Conservation (phyloP, 2,888 invertebrate species). For the Criorhina ranunculi region DNA sequence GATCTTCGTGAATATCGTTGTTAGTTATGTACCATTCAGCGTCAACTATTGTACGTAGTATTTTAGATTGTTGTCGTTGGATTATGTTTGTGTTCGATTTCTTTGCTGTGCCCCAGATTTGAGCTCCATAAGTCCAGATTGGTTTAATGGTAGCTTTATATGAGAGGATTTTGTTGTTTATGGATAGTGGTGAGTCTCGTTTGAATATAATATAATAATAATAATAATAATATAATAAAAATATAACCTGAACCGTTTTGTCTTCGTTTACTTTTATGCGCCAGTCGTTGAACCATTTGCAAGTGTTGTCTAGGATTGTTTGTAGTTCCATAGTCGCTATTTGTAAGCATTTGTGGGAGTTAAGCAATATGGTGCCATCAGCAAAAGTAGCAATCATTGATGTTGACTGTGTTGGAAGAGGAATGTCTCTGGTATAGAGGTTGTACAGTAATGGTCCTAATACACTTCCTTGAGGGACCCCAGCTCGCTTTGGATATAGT, state of each 20-base stretch:
- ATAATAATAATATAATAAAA: too few species aligned
- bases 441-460: slow-evolving; percentile 14
- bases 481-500: not conserved
- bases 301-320: slow-evolving; percentile 17
- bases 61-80: slow-evolving; percentile 5
- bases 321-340: slow-evolving; percentile 11
- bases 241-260: not conserved
- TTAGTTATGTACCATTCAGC: not conserved
- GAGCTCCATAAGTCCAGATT: slow-evolving; percentile 5
- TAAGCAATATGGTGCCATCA: slow-evolving; percentile 9
- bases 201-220: too few species aligned
- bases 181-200: too few species aligned
- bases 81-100: not conserved
- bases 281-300: not conserved
- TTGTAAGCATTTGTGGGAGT: slow-evolving; percentile 10
- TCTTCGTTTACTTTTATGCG: slow-evolving; percentile 16
- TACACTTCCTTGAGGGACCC: not conserved
- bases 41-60: not conserved
- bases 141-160: not conserved
- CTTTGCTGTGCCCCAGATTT: not conserved
- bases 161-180: too few species aligned
- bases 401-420: slow-evolving; percentile 11
- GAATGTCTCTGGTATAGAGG: slow-evolving; percentile 3
- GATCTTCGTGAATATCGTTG: not conserved
- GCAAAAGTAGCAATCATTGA: slow-evolving; percentile 16